Conservation (phyloP, 2,888 invertebrate genomes). For the Teleiodes luculella region DNA sequence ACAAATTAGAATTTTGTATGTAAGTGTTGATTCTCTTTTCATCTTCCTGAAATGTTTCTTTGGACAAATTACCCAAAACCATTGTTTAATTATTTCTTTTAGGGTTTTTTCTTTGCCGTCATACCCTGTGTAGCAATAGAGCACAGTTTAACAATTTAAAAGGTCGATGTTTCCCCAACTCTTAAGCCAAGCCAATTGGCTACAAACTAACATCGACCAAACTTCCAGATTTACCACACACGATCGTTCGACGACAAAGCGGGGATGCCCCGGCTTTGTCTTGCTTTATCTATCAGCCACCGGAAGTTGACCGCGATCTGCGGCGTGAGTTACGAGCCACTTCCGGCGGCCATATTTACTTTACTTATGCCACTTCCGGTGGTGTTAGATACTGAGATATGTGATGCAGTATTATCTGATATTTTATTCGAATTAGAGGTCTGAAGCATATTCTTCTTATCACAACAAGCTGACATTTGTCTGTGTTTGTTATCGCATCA, state of each 20-base stretch:
- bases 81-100: too few relatives aligned
- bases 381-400: conserved; percentile 27
- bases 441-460: too few relatives aligned
- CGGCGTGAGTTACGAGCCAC: conserved; percentile 73
- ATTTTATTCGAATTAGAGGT: background rate
- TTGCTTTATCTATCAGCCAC: conserved; percentile 27
- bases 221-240: conserved; percentile 1
- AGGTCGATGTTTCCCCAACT: background rate
- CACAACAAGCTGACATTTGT: too few relatives aligned
- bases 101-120: too few relatives aligned
- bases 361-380: conserved; percentile 55
- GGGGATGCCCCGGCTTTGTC: conserved; percentile 18
- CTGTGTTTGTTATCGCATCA: too few relatives aligned
- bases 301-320: conserved; percentile 59
- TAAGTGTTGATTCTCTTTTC: too few relatives aligned
- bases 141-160: too few relatives aligned
- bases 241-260: conserved; percentile 12
- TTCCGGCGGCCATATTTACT: conserved; percentile 72
- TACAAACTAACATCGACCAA: background rate
- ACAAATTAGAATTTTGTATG: too few relatives aligned
- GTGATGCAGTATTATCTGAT: background rate
- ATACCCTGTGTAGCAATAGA: too few relatives aligned
- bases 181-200: background rate
- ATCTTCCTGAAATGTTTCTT: too few relatives aligned
- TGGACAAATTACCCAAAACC: too few relatives aligned